Percentiles rank a stretch among this genome's conserved stretches.
These are phyloP conservation scores for Darevskia mixta DNA, from an alignment of 2,797 vertebrate genomes.

Conservation along the genomic window DNA sequence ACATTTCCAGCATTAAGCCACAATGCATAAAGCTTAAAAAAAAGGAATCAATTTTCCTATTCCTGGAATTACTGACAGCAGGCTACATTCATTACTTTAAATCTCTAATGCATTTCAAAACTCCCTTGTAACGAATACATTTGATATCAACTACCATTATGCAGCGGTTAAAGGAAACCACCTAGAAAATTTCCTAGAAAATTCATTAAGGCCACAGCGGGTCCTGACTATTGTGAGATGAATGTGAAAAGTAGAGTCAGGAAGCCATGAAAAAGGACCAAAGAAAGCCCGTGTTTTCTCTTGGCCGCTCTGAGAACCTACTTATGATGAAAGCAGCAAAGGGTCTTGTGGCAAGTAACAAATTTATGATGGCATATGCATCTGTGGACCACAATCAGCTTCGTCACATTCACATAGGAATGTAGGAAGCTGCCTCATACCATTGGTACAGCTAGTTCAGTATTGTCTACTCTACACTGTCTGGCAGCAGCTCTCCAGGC, in stretches of 20 bases:
- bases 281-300: background rate
- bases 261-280: background rate
- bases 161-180: background rate
- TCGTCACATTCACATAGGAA: no score
- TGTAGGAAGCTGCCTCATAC: no score
- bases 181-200: background rate
- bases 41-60: background rate
- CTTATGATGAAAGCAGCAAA: no score
- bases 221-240: background rate
- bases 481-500: no score
- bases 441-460: no score
- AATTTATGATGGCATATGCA: no score
- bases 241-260: background rate
- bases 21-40: background rate
- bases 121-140: conserved; percentile 27
- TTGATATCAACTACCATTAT: background rate
- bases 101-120: conserved; percentile 27
- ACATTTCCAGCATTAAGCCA: no score
- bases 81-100: conserved; percentile 6
- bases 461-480: no score
- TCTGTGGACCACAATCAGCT: no score
- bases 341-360: no score
- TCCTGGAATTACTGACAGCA: conserved; percentile 32
- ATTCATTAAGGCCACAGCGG: background rate
- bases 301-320: background rate